Evolutionary conservation across 2,888 invertebrate genomes (phyloP).

Genomic region (Epirrita christyi): DNA sequence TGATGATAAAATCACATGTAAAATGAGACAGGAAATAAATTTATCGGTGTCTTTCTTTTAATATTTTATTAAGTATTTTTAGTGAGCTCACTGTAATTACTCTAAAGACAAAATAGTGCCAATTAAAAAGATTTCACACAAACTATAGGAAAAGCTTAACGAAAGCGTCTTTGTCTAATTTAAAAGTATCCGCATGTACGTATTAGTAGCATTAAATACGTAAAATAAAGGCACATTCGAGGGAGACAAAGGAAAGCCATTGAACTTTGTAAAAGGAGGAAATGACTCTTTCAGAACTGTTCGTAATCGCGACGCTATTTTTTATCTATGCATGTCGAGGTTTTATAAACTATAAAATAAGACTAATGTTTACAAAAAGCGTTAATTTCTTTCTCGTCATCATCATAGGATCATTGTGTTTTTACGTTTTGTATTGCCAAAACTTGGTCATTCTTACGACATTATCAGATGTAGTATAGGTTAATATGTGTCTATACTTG

Average conservation of each 20-base stretch:
- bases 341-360: neutral
- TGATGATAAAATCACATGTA: too few species aligned
- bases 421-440: too few species aligned
- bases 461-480: too few species aligned
- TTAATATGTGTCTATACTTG: too few species aligned
- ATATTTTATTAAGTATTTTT: too few species aligned
- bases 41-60: too few species aligned
- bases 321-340: neutral
- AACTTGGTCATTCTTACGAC: too few species aligned
- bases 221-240: constrained; percentile 38
- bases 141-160: constrained; percentile 20
- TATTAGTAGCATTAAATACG: constrained; percentile 30
- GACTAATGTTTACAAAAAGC: too few species aligned
- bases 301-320: constrained; percentile 21
- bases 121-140: constrained; percentile 25
- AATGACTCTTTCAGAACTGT: constrained; percentile 40
- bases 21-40: too few species aligned
- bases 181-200: constrained; percentile 23
- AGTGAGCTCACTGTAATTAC: too few species aligned
- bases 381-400: too few species aligned
- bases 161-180: constrained; percentile 26
- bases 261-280: constrained; percentile 45
- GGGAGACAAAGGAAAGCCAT: constrained; percentile 43
- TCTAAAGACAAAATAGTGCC: neutral
- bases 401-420: too few species aligned